Percentiles rank a stretch among this genome's conserved stretches.
phyloP scores from a whole-genome alignment of 2,113 vertebrate genomes.

The Lasiurus cinereus region DNA sequence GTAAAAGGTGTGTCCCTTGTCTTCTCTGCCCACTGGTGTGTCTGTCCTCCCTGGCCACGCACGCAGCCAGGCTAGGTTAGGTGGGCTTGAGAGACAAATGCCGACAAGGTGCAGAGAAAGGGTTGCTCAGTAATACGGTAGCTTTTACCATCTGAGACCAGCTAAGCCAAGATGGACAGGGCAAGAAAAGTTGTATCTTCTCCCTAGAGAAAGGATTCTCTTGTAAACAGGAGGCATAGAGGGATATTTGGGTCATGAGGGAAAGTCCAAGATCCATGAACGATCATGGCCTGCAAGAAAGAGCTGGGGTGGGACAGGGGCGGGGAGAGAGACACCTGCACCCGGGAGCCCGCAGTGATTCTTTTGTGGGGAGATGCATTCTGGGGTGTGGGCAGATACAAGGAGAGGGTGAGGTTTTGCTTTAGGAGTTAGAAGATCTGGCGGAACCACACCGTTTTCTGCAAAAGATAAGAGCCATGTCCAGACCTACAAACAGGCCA shows the following conservation, averaged over 20 bases:
- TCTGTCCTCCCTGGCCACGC: constrained; percentile 25
- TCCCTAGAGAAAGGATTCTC: not conserved
- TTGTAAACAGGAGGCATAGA: not conserved
- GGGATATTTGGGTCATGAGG: not conserved
- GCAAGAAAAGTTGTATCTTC: not conserved
- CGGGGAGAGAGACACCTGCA: not conserved
- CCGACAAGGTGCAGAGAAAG: not conserved
- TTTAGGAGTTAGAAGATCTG: not conserved
- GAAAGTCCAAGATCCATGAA: not conserved
- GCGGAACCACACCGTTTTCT: not conserved
- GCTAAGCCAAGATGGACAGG: not conserved
- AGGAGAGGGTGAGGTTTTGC: not conserved
- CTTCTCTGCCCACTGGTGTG: not conserved
- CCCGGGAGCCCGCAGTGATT: not conserved
- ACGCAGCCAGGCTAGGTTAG: not conserved
- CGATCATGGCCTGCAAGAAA: not conserved
- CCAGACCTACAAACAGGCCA: not conserved
- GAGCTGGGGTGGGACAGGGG: not conserved
- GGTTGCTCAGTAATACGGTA: not conserved
- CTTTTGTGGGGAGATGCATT: not conserved
- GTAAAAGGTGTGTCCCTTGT: not conserved
- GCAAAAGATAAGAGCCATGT: not conserved
- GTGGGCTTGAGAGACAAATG: not conserved
- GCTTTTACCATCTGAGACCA: not conserved
- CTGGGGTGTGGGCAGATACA: not conserved